Base-by-base conservation (phyloP, 2,888 invertebrate genomes). In the Perizoma flavofasciatum region DNA sequence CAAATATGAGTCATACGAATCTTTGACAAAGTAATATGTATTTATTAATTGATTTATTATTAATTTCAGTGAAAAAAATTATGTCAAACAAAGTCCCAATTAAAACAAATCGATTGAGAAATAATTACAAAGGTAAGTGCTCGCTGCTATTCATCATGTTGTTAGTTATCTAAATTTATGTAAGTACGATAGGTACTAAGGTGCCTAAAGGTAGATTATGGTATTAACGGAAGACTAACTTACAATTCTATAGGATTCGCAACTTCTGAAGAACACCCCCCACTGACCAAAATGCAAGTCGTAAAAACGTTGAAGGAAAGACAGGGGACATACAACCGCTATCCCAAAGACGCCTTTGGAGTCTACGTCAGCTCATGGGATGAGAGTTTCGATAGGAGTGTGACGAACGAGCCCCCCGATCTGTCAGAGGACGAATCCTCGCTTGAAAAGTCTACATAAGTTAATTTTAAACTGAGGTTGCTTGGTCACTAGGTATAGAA, bases 271-370 rank as follows among this genome's bases (percentile, higher is more conserved):
- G 50, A 41, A 35, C 7, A 6, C 10, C 22, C 45, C 5, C 22
- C 50, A 35, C 56, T 50, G 46, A 40, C 40, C 11, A 33, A 22
- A 5, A 40, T 41, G 33, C 44, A 50, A 22, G 34, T 57, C 2
- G 4, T 34, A 22, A 45, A 47, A 41, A 57, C 50, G 7, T 5
- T 47, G 10, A 51, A 22, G 34, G n/a, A 51, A 22, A 45, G 56
- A 10, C 39, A 47, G 34, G 40, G 46, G 5, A 46, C 34, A 7
- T 57, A 35, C 46, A 57, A 57, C 46, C 56, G 56, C 7, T 57
- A 57, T 6, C 56, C 50, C n/a, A 57, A 57, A 40, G 56, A 57
- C 11, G 46, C 46, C 0, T 57, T 57, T 34, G 56, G 56, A 5
- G 50, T 57, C n/a, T 57, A 51, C 46, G 34, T 41, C n/a, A 46